Conservation (phyloP, 1,140 invertebrate genomes). For the Drosophila athabasca region DNA sequence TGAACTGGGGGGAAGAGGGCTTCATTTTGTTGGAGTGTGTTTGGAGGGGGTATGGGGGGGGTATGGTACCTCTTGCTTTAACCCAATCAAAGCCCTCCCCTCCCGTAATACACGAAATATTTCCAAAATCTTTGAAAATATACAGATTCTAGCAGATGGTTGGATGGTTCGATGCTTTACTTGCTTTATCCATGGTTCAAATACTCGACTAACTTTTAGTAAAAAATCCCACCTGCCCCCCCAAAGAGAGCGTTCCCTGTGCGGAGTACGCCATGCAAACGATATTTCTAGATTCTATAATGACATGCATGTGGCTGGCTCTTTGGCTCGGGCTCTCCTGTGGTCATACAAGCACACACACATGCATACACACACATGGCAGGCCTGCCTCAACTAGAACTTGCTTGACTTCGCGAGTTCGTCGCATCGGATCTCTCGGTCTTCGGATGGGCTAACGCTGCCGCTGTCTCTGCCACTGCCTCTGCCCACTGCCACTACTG, state of each 20-base stretch:
- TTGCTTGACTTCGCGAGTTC: constrained; percentile 69
- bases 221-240: too few relatives aligned
- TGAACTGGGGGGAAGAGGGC: background rate
- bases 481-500: background rate
- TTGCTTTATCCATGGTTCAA: too few relatives aligned
- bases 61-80: too few relatives aligned
- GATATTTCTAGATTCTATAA: constrained; percentile 50
- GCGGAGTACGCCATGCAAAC: constrained; percentile 2
- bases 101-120: too few relatives aligned
- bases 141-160: too few relatives aligned
- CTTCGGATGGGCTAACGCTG: background rate
- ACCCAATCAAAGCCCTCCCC: too few relatives aligned
- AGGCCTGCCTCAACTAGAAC: constrained; percentile 74
- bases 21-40: too few relatives aligned
- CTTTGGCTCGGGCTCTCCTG: background rate
- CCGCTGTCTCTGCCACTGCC: constrained; percentile 10
- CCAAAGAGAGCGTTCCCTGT: constrained; percentile 7
- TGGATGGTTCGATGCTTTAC: too few relatives aligned
- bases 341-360: background rate
- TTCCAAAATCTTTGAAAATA: too few relatives aligned
- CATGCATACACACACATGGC: too few relatives aligned
- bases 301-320: constrained; percentile 33
- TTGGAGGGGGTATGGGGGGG: too few relatives aligned
- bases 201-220: too few relatives aligned
- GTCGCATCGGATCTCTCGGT: constrained; percentile 19